Conservation (phyloP, 2,888 invertebrate species). For the Gerris lacustris region DNA sequence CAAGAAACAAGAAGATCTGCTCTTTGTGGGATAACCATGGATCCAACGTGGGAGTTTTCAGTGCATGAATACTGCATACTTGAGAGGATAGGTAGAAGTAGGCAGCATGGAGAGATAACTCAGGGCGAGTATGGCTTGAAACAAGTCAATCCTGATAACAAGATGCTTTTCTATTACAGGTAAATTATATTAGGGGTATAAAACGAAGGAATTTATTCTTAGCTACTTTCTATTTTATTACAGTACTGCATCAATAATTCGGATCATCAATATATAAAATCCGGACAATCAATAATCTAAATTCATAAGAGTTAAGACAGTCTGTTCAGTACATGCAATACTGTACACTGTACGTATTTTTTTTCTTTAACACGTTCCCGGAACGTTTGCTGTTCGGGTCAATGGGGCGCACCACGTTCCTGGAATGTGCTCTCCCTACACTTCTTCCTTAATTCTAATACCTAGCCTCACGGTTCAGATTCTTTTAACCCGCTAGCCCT, state of each 20-base stretch:
- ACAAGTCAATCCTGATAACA: constrained; percentile 45
- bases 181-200: constrained; percentile 37
- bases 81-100: constrained; percentile 59
- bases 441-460: too few relatives aligned
- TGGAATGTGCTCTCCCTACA: too few relatives aligned
- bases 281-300: background rate
- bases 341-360: too few relatives aligned
- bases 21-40: constrained; percentile 41
- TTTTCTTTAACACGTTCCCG: too few relatives aligned
- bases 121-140: constrained; percentile 49
- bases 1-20: constrained; percentile 47
- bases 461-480: too few relatives aligned
- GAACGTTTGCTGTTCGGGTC: too few relatives aligned
- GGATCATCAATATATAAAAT: background rate
- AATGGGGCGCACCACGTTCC: too few relatives aligned
- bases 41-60: constrained; percentile 36
- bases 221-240: constrained; percentile 45
- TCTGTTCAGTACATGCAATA: too few relatives aligned
- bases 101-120: constrained; percentile 56
- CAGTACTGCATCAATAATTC: constrained; percentile 42
- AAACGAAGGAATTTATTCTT: constrained; percentile 32
- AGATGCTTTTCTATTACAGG: constrained; percentile 50
- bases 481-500: too few relatives aligned
- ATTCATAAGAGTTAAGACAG: background rate
- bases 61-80: constrained; percentile 54